phyloP scores from a whole-genome alignment of 92 coral and sea anemone species.

The Zoanthus sansibaricus region DNA sequence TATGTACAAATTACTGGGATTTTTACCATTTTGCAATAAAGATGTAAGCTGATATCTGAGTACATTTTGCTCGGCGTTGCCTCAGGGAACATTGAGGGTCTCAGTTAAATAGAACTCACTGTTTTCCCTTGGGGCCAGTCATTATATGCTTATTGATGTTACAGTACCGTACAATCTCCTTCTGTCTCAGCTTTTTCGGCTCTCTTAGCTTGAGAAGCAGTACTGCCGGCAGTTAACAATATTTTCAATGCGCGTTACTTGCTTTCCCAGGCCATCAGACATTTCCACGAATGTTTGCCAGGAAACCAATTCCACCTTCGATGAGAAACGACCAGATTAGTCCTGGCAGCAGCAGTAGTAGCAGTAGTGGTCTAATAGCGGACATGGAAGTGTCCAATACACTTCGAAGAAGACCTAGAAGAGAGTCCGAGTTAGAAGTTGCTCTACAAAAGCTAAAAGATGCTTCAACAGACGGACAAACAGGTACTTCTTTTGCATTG shows the following conservation, averaged over 20 bases:
- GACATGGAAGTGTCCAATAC: conserved; percentile 79
- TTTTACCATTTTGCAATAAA: too few species aligned
- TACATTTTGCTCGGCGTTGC: too few species aligned
- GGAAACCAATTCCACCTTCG: conserved; percentile 92
- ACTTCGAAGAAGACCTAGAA: conserved; percentile 64
- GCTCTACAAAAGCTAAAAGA: conserved; percentile 70
- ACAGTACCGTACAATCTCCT: too few species aligned
- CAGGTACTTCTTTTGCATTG: conserved; percentile 27
- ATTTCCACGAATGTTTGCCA: conserved; percentile 84
- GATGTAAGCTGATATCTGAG: too few species aligned
- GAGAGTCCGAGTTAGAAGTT: conserved; percentile 77
- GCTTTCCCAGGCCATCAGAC: conserved; percentile 81
- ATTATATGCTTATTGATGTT: too few species aligned
- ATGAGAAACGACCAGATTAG: conserved; percentile 84
- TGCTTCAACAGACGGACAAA: conserved; percentile 52
- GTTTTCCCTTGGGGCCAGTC: too few species aligned
- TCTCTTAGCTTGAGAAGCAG: too few species aligned
- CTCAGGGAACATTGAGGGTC: too few species aligned
- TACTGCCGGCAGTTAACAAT: neutral
- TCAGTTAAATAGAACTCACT: too few species aligned
- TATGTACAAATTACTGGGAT: too few species aligned
- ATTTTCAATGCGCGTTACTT: neutral
- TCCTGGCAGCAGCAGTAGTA: conserved; percentile 94
- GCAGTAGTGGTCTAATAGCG: conserved; percentile 96
- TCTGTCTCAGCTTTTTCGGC: too few species aligned